phyloP scores from a whole-genome alignment of 2,888 invertebrate species.

The Synergus umbraculus region DNA sequence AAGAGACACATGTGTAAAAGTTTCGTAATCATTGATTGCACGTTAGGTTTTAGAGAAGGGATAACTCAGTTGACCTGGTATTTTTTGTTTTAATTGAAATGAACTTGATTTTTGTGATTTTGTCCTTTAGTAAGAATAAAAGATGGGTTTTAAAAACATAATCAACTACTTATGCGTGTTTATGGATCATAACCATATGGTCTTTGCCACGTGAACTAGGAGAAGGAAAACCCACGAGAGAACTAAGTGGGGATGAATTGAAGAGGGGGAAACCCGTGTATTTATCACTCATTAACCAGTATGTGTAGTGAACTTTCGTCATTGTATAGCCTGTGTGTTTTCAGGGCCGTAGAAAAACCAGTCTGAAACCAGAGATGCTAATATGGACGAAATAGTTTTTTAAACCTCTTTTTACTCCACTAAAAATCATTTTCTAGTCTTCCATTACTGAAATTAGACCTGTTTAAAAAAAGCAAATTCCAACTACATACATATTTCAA shows the following conservation, averaged over 20 bases:
- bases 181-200: slow-evolving; percentile 34
- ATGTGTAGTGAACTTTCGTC: slow-evolving; percentile 33
- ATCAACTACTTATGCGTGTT: not conserved
- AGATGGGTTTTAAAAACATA: slow-evolving; percentile 20
- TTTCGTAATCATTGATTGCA: slow-evolving; percentile 19
- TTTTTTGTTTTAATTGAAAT: slow-evolving; percentile 7
- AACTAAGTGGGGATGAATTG: slow-evolving; percentile 6
- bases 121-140: not conserved
- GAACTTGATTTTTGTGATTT: slow-evolving; percentile 11
- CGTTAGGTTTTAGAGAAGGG: not conserved
- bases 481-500: no score
- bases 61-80: slow-evolving; percentile 6
- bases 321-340: slow-evolving; percentile 27
- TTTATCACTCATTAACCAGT: slow-evolving; percentile 30
- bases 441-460: not conserved
- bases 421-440: not conserved
- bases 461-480: not conserved
- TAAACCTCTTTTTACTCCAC: not conserved
- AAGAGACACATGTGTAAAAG: slow-evolving; percentile 4
- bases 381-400: not conserved
- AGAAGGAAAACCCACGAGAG: slow-evolving; percentile 38
- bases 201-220: slow-evolving; percentile 37
- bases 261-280: slow-evolving; percentile 19
- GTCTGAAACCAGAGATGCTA: slow-evolving; percentile 37
- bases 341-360: slow-evolving; percentile 40